phyloP scores from a whole-genome alignment of 2,113 vertebrate species.

The Mormoops blainvillei region DNA sequence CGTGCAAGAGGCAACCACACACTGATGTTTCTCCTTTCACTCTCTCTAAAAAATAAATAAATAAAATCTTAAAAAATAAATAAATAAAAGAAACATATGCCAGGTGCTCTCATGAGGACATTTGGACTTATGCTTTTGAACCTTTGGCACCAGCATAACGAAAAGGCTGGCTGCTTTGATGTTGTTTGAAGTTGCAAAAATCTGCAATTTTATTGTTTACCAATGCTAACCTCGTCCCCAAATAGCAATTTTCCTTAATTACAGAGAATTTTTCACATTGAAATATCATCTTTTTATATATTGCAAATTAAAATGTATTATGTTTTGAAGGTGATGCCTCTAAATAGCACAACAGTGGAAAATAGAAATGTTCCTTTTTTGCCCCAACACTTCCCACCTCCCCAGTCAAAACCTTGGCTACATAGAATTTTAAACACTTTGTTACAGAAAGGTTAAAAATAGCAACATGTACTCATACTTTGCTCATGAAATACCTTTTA shows the following conservation, averaged over 20 bases:
- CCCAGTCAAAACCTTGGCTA: not conserved
- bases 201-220: not conserved
- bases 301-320: not conserved
- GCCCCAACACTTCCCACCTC: too few relatives aligned
- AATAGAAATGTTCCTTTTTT: not conserved
- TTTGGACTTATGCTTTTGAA: not conserved
- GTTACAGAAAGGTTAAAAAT: not conserved
- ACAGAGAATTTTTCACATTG: not conserved
- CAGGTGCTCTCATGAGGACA: not conserved
- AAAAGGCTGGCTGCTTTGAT: not conserved
- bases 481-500: not conserved
- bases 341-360: not conserved
- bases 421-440: not conserved
- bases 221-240: slow-evolving; percentile 11
- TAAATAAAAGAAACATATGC: slow-evolving; percentile 32
- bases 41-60: too few relatives aligned
- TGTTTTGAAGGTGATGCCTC: not conserved
- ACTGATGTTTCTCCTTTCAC: too few relatives aligned
- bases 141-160: not conserved
- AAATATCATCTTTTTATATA: not conserved
- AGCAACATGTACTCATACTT: not conserved
- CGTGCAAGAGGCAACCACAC: too few relatives aligned
- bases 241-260: not conserved
- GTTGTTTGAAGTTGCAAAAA: not conserved
- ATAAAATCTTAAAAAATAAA: too few relatives aligned